Conservation (phyloP, 92 coral and sea anemone species). For the Parazoanthus swiftii region DNA sequence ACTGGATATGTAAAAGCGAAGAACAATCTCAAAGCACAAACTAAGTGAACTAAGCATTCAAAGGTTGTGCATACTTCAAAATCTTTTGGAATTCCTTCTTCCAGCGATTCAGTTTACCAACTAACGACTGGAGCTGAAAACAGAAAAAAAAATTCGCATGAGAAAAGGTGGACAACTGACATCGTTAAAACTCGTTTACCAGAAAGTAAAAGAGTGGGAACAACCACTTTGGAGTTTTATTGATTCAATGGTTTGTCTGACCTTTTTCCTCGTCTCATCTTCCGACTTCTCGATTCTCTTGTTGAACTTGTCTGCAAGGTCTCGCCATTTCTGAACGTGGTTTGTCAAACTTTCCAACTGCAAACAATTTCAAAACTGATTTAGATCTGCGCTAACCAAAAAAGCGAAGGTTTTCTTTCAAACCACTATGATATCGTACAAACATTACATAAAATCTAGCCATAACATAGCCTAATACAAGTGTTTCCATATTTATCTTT, state of each 20-base stretch:
- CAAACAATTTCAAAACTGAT: not conserved
- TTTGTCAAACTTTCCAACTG: slow-evolving; percentile 80
- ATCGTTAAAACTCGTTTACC: not conserved
- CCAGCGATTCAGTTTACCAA: slow-evolving; percentile 79
- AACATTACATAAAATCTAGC: too few species aligned
- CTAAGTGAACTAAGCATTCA: not conserved
- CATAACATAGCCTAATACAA: too few species aligned
- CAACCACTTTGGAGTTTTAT: not conserved
- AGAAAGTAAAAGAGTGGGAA: not conserved
- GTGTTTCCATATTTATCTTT: too few species aligned
- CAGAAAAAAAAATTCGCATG: not conserved
- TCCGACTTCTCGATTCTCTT: slow-evolving; percentile 67
- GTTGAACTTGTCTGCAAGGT: slow-evolving; percentile 82
- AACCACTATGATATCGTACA: too few species aligned
- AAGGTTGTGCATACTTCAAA: slow-evolving; percentile 72
- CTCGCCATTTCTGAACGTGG: slow-evolving; percentile 93
- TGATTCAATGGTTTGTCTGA: slow-evolving; percentile 17
- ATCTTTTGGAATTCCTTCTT: slow-evolving; percentile 80
- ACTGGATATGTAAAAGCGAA: not conserved
- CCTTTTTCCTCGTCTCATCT: slow-evolving; percentile 67
- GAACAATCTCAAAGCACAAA: not conserved
- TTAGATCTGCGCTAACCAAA: not conserved
- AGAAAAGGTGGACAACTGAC: not conserved
- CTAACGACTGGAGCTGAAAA: slow-evolving; percentile 63
- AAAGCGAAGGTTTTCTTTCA: not conserved